Percentiles rank a stretch among this genome's conserved stretches.
phyloP scores from a whole-genome alignment of 2,888 invertebrate species.

The Agriotes lineatus region DNA sequence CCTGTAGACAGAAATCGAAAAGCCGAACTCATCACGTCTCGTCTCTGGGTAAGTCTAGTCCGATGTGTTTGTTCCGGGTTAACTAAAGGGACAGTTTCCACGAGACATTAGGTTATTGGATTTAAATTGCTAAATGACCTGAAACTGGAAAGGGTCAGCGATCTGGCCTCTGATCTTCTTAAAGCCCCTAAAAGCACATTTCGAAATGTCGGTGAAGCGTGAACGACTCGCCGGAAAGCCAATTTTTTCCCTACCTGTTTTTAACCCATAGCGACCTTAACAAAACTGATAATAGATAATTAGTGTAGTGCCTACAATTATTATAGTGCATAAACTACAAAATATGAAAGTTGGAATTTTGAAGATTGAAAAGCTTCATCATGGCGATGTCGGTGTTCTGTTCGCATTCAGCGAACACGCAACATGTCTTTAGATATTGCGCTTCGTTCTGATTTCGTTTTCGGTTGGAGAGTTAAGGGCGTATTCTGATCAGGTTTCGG shows the following conservation, averaged over 20 bases:
- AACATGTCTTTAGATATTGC: neutral
- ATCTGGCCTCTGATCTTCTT: constrained; percentile 34
- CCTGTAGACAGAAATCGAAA: neutral
- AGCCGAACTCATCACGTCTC: neutral
- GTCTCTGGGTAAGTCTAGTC: no score
- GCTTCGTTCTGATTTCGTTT: constrained; percentile 7
- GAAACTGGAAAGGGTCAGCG: constrained; percentile 38
- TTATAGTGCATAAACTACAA: neutral
- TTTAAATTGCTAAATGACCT: constrained; percentile 40
- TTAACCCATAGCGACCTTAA: neutral
- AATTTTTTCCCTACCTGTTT: neutral
- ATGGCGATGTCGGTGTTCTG: neutral
- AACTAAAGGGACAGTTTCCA: constrained; percentile 27
- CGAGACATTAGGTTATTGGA: constrained; percentile 31
- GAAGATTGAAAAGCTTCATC: neutral
- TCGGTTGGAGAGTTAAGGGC: neutral
- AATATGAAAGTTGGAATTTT: no score
- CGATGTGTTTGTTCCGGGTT: neutral
- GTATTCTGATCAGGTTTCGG: constrained; percentile 26
- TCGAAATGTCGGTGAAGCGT: constrained; percentile 18
- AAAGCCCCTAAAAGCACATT: constrained; percentile 29
- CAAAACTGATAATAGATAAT: neutral
- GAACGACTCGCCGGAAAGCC: constrained; percentile 10
- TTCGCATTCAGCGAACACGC: neutral
- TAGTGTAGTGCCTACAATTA: neutral